Evolutionary conservation across 2,113 vertebrate species (phyloP).

Genomic region (Gymnogyps californianus): DNA sequence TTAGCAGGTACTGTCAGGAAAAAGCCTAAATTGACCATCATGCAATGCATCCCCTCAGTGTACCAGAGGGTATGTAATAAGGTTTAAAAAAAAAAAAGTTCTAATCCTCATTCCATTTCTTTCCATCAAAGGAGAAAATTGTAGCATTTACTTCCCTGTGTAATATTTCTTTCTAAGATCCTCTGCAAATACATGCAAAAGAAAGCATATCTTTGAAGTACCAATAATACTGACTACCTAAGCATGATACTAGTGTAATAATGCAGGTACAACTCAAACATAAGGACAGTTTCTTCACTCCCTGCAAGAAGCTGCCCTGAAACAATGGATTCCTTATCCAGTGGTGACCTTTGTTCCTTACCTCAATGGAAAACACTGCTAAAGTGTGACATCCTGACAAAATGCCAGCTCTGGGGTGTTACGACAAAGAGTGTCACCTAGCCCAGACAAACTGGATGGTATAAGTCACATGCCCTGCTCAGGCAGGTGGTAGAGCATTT

Average conservation of each 20-base stretch:
- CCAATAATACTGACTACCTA: not conserved
- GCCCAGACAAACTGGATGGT: not conserved
- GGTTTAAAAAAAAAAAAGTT: not conserved
- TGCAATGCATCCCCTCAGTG: not conserved
- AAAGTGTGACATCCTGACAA: not conserved
- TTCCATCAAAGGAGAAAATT: slow-evolving; percentile 48
- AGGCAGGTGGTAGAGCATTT: not conserved
- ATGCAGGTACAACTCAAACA: not conserved
- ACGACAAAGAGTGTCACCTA: not conserved
- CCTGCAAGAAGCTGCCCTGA: not conserved
- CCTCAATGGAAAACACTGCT: not conserved
- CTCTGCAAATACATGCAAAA: not conserved
- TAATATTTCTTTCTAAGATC: not conserved
- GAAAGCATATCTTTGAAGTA: not conserved
- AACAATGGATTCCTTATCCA: not conserved
- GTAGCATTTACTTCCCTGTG: not conserved
- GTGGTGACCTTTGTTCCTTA: not conserved
- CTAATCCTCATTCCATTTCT: not conserved
- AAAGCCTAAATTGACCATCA: not conserved
- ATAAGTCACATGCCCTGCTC: not conserved
- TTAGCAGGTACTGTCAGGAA: not conserved
- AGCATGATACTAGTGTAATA: not conserved
- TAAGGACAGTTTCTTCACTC: not conserved
- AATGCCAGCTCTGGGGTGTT: not conserved
- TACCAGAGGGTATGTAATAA: not conserved